Evolutionary conservation across 1,140 invertebrate species (phyloP).

Genomic region (Procambarus virginalis): DNA sequence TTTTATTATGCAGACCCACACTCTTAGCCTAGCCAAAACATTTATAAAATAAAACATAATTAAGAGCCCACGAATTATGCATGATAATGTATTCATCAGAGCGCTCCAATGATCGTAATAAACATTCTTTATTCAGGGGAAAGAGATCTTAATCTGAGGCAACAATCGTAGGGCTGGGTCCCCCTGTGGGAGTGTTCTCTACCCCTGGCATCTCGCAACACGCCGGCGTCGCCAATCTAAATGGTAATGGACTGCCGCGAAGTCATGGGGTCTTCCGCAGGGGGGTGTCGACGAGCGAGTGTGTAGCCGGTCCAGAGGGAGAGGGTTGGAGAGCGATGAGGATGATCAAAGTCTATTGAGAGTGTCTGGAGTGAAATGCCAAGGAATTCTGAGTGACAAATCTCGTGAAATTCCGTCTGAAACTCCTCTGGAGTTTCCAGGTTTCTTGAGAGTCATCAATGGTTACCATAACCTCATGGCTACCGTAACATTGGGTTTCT

Average conservation of each 20-base stretch:
- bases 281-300: neutral
- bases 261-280: slow-evolving; percentile 7
- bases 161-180: slow-evolving; percentile 2
- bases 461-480: too few relatives aligned
- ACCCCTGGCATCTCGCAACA: slow-evolving; percentile 22
- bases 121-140: slow-evolving; percentile 30
- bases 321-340: neutral
- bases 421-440: too few relatives aligned
- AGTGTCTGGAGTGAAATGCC: too few relatives aligned
- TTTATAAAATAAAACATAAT: neutral
- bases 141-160: slow-evolving; percentile 14
- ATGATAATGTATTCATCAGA: slow-evolving; percentile 1
- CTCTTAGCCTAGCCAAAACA: too few relatives aligned
- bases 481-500: too few relatives aligned
- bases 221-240: slow-evolving; percentile 36
- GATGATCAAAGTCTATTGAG: neutral
- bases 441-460: too few relatives aligned
- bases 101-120: slow-evolving; percentile 22
- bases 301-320: neutral
- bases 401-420: too few relatives aligned
- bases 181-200: neutral
- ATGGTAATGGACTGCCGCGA: slow-evolving; percentile 35
- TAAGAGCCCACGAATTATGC: neutral
- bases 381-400: too few relatives aligned
- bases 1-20: too few relatives aligned